phyloP scores from a whole-genome alignment of 2,888 invertebrate genomes.

The Heliconius sara region DNA sequence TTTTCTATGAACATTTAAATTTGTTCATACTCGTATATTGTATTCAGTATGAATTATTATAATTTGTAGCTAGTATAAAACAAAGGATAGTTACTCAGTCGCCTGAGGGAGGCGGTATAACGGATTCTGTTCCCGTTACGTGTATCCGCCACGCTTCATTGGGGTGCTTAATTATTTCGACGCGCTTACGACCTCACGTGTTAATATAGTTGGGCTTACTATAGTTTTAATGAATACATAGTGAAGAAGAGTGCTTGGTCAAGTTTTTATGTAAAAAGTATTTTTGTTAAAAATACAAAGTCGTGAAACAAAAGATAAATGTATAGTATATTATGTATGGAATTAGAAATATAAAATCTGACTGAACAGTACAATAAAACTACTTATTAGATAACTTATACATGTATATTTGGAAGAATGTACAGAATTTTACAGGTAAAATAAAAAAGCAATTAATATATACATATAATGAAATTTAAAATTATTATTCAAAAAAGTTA shows the following conservation, averaged over 20 bases:
- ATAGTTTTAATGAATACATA: background rate
- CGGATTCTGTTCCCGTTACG: conserved; percentile 48
- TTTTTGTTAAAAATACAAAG: background rate
- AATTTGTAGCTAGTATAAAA: conserved; percentile 14
- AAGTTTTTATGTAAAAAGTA: background rate
- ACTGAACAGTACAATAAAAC: no score
- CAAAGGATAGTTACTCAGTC: conserved; percentile 40
- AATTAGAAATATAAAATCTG: no score
- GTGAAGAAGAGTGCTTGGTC: background rate
- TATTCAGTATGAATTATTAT: background rate
- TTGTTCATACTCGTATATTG: no score
- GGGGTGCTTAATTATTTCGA: conserved; percentile 49
- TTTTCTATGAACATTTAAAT: no score
- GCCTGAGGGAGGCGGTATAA: conserved; percentile 45
- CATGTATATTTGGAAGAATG: no score
- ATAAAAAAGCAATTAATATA: no score
- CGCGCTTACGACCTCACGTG: conserved; percentile 34
- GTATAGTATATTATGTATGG: no score
- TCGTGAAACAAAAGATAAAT: no score
- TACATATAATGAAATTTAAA: no score
- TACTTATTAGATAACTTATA: no score
- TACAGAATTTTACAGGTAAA: no score
- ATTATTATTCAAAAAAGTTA: no score
- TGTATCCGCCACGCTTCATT: conserved; percentile 51
- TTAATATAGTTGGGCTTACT: conserved; percentile 13